phyloP scores from a whole-genome alignment of 2,797 vertebrate species.

The Poeciliopsis gracilis region DNA sequence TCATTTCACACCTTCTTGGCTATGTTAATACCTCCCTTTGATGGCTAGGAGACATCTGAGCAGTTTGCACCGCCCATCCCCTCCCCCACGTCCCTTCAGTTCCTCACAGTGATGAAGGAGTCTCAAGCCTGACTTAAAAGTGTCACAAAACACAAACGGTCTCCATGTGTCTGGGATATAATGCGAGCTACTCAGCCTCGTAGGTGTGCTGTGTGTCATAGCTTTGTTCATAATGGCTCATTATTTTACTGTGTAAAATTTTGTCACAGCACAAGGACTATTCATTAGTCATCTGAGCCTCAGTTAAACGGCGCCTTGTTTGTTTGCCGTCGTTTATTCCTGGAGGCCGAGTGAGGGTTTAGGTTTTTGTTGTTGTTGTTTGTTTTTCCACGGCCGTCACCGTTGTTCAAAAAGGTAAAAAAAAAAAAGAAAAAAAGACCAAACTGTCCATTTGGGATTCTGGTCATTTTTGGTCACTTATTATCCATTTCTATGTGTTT shows the following conservation, averaged over 20 bases:
- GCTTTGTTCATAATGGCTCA: not conserved
- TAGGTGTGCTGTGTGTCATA: not conserved
- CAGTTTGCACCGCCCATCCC: not conserved
- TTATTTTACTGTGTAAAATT: conserved; percentile 1
- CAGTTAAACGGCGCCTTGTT: not conserved
- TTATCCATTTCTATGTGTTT: not conserved
- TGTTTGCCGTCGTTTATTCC: not conserved
- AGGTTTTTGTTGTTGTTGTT: not conserved
- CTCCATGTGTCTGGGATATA: not conserved
- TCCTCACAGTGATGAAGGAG: not conserved
- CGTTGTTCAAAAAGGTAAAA: not conserved
- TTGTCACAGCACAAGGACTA: not conserved
- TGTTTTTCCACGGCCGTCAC: not conserved
- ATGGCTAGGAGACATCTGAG: not conserved
- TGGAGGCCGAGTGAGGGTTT: not conserved
- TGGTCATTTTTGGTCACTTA: not conserved
- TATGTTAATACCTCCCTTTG: not conserved
- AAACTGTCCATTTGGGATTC: not conserved
- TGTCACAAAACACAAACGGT: not conserved
- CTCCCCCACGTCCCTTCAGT: not conserved
- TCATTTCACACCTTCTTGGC: not conserved
- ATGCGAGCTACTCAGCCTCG: not conserved
- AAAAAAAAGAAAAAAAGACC: not conserved
- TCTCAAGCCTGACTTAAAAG: not conserved
- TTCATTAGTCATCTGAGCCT: conserved; percentile 2